Evolutionary conservation across 2,113 vertebrate genomes (phyloP).

Genomic region (Cacatua alba): DNA sequence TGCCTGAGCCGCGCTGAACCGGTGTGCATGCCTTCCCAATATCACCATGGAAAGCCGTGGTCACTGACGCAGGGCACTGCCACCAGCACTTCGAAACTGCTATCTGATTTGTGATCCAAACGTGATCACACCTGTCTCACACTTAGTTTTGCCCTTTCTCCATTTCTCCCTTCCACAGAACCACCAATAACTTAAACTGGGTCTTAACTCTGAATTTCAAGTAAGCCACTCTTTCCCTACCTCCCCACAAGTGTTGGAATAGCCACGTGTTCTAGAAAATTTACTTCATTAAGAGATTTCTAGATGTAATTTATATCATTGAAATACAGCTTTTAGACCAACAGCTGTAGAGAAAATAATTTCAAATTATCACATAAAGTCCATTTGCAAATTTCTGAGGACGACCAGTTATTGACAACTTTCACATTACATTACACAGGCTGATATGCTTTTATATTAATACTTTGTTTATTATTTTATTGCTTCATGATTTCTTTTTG

Average conservation of each 20-base stretch:
- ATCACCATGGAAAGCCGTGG: fast-evolving
- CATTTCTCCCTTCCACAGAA: not conserved
- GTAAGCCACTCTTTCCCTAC: not conserved
- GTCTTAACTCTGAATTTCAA: not conserved
- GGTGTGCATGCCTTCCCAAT: fast-evolving
- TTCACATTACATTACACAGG: not conserved
- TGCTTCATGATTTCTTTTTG: not conserved
- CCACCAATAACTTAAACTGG: not conserved
- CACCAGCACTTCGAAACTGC: not conserved
- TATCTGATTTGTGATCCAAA: not conserved
- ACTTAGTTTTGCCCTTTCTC: not conserved
- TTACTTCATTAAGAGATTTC: not conserved
- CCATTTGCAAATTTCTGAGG: not conserved
- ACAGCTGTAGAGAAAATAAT: not conserved
- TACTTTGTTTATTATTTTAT: not conserved
- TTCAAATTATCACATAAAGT: not conserved
- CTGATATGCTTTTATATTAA: not conserved
- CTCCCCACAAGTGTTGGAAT: not conserved
- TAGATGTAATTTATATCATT: not conserved
- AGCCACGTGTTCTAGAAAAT: not conserved
- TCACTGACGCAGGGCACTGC: not conserved
- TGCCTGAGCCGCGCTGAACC: fast-evolving
- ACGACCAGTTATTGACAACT: not conserved
- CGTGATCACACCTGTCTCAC: not conserved
- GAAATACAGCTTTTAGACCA: not conserved